Conservation (phyloP, 1,140 invertebrate genomes). For the Bilobella aurantiaca region DNA sequence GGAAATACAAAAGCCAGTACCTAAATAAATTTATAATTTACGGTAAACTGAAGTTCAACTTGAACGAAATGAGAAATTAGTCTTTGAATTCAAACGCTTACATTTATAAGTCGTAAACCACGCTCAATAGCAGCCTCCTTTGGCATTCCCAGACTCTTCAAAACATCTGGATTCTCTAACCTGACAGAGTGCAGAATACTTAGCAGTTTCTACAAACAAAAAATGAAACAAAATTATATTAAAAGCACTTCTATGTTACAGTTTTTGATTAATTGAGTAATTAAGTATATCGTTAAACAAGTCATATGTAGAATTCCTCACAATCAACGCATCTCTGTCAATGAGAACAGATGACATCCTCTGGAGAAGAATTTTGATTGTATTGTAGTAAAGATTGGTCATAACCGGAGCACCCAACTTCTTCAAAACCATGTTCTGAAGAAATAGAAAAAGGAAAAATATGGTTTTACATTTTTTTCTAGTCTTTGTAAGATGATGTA, state of each 20-base stretch:
- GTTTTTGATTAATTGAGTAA: too few relatives aligned
- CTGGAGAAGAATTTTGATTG: conserved; percentile 87
- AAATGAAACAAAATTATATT: not conserved
- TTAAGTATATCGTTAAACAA: too few relatives aligned
- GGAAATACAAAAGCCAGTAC: conserved; percentile 83
- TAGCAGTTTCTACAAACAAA: conserved; percentile 25
- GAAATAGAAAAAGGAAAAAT: conserved; percentile 20
- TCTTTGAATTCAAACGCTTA: too few relatives aligned
- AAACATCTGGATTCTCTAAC: conserved; percentile 11
- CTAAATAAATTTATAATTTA: conserved; percentile 38
- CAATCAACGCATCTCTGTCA: conserved; percentile 70
- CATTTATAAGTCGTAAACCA: conserved; percentile 35
- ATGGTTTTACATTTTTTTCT: too few relatives aligned
- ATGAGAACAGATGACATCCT: conserved; percentile 90
- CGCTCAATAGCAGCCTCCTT: conserved; percentile 27
- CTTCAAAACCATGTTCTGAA: conserved; percentile 65
- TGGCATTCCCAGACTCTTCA: conserved; percentile 15
- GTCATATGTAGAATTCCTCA: conserved; percentile 32
- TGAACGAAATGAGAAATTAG: too few relatives aligned
- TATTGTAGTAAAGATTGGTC: conserved; percentile 90
- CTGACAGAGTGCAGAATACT: conserved; percentile 23
- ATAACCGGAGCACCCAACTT: conserved; percentile 85
- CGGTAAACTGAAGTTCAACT: not conserved
- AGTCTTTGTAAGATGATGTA: too few relatives aligned
- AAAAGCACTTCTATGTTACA: not conserved